Evolutionary conservation across 2,113 vertebrate species (phyloP).

Genomic region (Malaclemys terrapin): DNA sequence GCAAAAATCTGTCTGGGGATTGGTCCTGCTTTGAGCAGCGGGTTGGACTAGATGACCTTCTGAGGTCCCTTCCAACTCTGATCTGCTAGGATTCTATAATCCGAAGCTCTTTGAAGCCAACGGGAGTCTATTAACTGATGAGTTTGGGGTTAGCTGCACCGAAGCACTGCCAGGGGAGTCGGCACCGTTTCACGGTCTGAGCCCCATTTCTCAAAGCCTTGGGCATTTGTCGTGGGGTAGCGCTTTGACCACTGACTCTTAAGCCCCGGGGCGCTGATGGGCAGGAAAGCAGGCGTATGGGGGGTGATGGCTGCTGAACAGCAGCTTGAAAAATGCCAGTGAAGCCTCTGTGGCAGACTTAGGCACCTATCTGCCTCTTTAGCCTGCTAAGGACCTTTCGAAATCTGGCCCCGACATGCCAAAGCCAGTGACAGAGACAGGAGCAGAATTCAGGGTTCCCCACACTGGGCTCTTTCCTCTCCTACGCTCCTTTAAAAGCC

Average conservation of each 20-base stretch:
- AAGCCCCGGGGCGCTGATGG: not conserved
- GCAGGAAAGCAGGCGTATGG: too few species aligned
- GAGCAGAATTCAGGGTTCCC: not conserved
- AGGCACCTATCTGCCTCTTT: too few species aligned
- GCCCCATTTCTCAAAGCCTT: not conserved
- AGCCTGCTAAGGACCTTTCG: not conserved
- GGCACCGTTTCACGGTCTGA: not conserved
- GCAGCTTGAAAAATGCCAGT: not conserved
- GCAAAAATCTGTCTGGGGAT: too few species aligned
- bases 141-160: not conserved
- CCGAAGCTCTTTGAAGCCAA: not conserved
- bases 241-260: not conserved
- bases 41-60: too few species aligned
- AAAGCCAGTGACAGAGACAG: not conserved
- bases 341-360: not conserved
- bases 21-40: too few species aligned
- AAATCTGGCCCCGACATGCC: not conserved
- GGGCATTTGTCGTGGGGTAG: not conserved
- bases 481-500: not conserved
- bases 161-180: not conserved
- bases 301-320: too few species aligned
- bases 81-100: too few species aligned
- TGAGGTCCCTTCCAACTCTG: too few species aligned
- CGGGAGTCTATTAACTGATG: not conserved
- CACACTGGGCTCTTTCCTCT: not conserved